Conservation (phyloP, 2,888 invertebrate species). For the Spilosoma lubricipeda region DNA sequence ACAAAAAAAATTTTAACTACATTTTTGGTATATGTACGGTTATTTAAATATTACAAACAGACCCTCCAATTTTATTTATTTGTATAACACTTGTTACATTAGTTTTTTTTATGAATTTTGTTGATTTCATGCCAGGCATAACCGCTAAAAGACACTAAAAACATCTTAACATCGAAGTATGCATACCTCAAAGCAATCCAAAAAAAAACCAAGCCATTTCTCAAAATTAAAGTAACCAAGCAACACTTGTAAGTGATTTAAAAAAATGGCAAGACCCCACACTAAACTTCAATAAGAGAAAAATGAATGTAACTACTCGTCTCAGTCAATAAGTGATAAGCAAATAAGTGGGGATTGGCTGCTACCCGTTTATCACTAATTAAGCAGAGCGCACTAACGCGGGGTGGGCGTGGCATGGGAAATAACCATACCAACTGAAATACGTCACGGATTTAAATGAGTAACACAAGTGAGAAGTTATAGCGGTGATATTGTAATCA, state of each 20-base stretch:
- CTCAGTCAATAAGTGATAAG: constrained; percentile 41
- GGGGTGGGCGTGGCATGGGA: constrained; percentile 76
- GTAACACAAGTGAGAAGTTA: constrained; percentile 13
- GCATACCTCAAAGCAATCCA: too few species aligned
- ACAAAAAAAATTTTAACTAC: too few species aligned
- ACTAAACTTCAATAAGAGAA: constrained; percentile 8
- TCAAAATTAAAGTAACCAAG: background rate
- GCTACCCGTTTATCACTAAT: constrained; percentile 62
- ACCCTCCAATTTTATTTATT: too few species aligned
- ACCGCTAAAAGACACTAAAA: too few species aligned
- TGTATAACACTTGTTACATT: too few species aligned
- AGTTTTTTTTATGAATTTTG: too few species aligned
- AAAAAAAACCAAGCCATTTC: too few species aligned
- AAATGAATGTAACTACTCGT: constrained; percentile 20
- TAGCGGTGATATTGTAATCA: background rate
- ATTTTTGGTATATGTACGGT: too few species aligned
- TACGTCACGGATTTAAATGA: constrained; percentile 25
- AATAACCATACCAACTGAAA: constrained; percentile 42
- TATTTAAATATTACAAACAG: too few species aligned
- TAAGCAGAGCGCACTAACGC: constrained; percentile 49
- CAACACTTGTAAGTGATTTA: background rate
- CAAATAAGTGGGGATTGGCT: constrained; percentile 63
- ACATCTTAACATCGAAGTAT: background rate
- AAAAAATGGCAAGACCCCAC: constrained; percentile 7
- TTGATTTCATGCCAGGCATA: too few species aligned